phyloP scores from a whole-genome alignment of 2,888 invertebrate genomes.

The Proisotoma minuta region DNA sequence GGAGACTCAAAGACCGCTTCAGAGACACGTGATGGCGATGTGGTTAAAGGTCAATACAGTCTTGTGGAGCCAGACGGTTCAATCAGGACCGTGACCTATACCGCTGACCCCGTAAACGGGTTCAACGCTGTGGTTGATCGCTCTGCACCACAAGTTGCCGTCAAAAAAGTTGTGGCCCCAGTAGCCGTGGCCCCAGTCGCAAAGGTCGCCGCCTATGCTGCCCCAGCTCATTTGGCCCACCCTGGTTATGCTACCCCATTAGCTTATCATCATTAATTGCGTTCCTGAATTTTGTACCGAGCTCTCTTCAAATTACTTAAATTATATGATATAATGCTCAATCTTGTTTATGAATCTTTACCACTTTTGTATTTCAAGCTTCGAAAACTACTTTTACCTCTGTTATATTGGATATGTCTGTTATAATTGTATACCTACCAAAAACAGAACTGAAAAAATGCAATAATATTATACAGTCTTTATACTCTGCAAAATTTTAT shows the following conservation, averaged over 20 bases:
- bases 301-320: background rate
- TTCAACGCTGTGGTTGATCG: slow-evolving; percentile 24
- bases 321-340: background rate
- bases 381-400: background rate
- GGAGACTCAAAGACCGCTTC: slow-evolving; percentile 14
- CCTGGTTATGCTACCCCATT: background rate
- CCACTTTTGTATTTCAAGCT: background rate
- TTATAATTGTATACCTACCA: background rate
- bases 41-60: slow-evolving; percentile 13
- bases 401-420: background rate
- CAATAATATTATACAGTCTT: slow-evolving; percentile 4
- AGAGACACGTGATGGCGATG: slow-evolving; percentile 16
- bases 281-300: background rate
- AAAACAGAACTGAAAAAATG: slow-evolving; percentile 2
- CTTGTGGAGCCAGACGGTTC: slow-evolving; percentile 13
- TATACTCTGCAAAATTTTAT: slow-evolving; percentile 5
- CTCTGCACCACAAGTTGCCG: slow-evolving; percentile 4
- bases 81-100: slow-evolving; percentile 10
- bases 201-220: background rate
- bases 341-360: background rate
- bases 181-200: slow-evolving; percentile 2
- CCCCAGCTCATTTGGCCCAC: background rate
- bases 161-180: slow-evolving; percentile 3
- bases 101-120: slow-evolving; percentile 15
- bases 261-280: background rate